Evolutionary conservation across 2,113 vertebrate species (phyloP).

Genomic region (Urocynchramus pylzowi): DNA sequence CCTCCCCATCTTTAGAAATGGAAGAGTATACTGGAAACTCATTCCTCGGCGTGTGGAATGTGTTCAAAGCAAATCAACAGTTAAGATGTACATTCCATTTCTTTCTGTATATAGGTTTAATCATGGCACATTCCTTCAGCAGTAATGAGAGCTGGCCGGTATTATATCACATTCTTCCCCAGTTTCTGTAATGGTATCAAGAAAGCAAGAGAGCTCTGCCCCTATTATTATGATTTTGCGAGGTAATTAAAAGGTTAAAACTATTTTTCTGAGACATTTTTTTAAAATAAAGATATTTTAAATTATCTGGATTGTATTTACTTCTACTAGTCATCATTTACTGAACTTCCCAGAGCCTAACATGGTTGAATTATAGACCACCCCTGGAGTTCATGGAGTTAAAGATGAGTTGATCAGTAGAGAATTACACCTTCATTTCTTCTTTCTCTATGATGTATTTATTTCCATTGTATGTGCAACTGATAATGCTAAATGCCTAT

Average conservation of each 20-base stretch:
- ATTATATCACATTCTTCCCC: neutral
- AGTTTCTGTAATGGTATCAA: neutral
- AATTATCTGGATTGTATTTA: neutral
- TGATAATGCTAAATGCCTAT: neutral
- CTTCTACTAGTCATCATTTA: neutral
- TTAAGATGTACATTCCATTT: constrained; percentile 21
- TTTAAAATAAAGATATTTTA: neutral
- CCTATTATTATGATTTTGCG: neutral
- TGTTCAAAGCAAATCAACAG: neutral
- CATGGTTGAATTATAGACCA: neutral
- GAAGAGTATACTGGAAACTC: neutral
- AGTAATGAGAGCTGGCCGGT: constrained; percentile 14
- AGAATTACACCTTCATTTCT: neutral
- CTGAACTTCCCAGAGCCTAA: neutral
- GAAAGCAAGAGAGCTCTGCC: neutral
- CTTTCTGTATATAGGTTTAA: constrained; percentile 10
- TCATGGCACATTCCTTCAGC: constrained; percentile 12
- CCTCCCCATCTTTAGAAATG: neutral
- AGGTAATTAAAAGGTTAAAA: neutral
- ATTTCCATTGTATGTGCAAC: neutral
- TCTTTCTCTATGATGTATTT: neutral
- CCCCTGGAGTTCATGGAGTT: neutral
- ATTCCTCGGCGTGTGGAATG: neutral
- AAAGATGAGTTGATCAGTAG: neutral
- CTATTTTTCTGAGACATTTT: neutral